Evolutionary conservation across 2,113 vertebrate genomes (phyloP), one percentile per base, ranked within the genome.

Genomic region (Corythaeola cristata): DNA sequence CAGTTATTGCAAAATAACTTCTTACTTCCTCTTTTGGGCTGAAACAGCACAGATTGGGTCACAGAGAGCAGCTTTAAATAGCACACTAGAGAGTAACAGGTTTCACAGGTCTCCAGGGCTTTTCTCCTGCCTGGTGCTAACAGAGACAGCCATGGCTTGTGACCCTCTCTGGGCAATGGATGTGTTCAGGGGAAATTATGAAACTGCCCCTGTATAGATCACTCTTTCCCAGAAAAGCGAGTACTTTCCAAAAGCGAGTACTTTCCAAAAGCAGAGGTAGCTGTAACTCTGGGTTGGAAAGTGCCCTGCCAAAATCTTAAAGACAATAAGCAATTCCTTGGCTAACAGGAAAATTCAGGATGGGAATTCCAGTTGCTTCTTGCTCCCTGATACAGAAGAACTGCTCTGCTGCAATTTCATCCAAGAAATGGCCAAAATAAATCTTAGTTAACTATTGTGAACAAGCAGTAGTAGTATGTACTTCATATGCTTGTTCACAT

Each of bases 401-500:
- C 30, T 49, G 15, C 10, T 23, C 32, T 76, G 15, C 58, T 91
- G 37, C 15, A 37, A 39, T 74, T 78, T 74, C 17, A 52, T 30
- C 0, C 1, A 69, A 77, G 44, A 75, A 83, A 84, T 8, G 3
- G 27, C 10, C 0, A 0, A 87, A 89, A 59, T 39, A 63, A 90
- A 49, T 77, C 28, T 76, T 47, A 47, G 41, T 41, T 41, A 47
- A 21, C n/a, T 74, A 8, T 17, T 47, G 49, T 27, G 53, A 88
- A 47, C 41, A 82, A 87, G 23, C 28, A 67, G 56, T 27, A 62
- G 6, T 35, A 55, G 16, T 72, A 66, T 59, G 67, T 85, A 8
- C 23, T 56, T 78, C 28, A 18, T 35, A 7, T 26, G 7, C 22
- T 85, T 59, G 24, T 87, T 71, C 69, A 85, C 7, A 10, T 55